Evolutionary conservation across 2,888 invertebrate genomes (phyloP).

Genomic region (Sabatieria punctata): DNA sequence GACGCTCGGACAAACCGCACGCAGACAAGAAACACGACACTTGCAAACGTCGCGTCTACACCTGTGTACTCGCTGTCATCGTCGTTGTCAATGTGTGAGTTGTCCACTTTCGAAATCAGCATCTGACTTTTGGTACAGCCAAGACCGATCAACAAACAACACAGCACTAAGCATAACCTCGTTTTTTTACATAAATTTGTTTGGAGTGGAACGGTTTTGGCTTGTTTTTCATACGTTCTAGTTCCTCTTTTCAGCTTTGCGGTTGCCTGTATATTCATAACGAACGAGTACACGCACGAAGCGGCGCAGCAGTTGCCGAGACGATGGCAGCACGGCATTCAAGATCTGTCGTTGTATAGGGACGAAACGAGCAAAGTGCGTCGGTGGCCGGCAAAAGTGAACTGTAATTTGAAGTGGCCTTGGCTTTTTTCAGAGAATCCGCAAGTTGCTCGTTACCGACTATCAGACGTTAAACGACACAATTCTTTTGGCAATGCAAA

Average conservation of each 20-base stretch:
- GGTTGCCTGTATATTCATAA: slow-evolving; percentile 7
- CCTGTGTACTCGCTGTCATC: not conserved
- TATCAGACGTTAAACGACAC: not conserved
- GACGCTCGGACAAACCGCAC: not conserved
- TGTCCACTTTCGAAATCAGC: no score
- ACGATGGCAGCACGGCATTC: not conserved
- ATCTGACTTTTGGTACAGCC: no score
- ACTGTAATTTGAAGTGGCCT: not conserved
- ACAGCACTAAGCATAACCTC: no score
- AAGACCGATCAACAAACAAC: no score
- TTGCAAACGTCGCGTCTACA: slow-evolving; percentile 1
- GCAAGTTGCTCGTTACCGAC: slow-evolving; percentile 5
- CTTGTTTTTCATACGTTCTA: no score
- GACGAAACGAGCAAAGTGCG: slow-evolving; percentile 1
- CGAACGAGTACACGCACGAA: slow-evolving; percentile 9
- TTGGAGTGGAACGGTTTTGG: no score
- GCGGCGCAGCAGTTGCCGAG: slow-evolving; percentile 4
- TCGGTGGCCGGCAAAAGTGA: not conserved
- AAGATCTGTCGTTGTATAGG: slow-evolving; percentile 3
- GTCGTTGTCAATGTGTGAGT: slow-evolving; percentile 5
- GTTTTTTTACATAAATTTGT: no score
- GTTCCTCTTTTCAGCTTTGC: slow-evolving; percentile 6
- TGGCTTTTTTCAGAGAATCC: slow-evolving; percentile 1
- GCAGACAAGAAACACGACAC: slow-evolving; percentile 1
- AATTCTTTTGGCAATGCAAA: not conserved